These are phyloP conservation scores for Aegotheles bennettii DNA, from an alignment of 2,113 vertebrate species.

Conservation along the genomic window DNA sequence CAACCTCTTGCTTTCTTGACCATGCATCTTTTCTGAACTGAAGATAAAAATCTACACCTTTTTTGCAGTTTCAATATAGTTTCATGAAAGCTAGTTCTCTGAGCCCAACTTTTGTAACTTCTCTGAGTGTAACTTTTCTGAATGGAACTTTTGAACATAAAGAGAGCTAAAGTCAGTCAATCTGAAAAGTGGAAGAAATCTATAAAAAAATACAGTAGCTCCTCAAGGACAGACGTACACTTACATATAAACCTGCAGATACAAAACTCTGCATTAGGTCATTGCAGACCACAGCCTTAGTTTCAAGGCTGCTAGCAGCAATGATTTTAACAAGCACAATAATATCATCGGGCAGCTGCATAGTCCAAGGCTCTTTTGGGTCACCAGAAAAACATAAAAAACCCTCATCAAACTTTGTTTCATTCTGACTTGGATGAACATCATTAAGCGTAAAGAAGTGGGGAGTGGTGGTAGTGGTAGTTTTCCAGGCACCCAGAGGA, in stretches of 20 bases:
- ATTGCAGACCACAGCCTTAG: background rate
- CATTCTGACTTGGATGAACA: background rate
- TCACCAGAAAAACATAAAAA: background rate
- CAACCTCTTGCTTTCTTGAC: background rate
- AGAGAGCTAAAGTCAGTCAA: background rate
- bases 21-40: background rate
- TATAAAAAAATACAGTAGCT: background rate
- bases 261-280: background rate
- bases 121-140: background rate
- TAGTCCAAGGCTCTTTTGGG: background rate
- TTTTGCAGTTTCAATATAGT: background rate
- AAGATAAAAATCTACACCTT: background rate
- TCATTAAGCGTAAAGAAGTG: background rate
- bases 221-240: background rate
- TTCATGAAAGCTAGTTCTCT: background rate
- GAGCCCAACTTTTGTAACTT: background rate
- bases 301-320: background rate
- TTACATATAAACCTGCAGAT: background rate
- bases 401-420: background rate
- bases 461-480: background rate
- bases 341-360: background rate
- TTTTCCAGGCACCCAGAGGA: background rate
- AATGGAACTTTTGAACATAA: background rate
- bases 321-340: background rate
- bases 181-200: background rate